Base-by-base conservation (phyloP, 2,888 invertebrate genomes). In the Chymomyza fuscimana region DNA sequence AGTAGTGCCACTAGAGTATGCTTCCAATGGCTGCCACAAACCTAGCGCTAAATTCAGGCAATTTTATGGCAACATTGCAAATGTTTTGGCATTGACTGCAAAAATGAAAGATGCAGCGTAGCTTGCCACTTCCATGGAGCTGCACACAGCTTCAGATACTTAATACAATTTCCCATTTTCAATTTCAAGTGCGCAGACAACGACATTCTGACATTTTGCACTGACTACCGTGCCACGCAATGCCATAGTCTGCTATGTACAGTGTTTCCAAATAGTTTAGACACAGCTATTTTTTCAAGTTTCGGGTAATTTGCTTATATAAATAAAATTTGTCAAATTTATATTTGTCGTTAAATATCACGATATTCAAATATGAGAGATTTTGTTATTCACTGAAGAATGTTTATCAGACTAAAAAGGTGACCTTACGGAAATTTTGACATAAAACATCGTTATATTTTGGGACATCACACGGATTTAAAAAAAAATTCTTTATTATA, bases 21-120 rank as follows among this genome's bases (percentile, higher is more conserved):
- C 6, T 46, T 46, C 40, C 40, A 46, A 46, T 12, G 40, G 25
- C 15, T 19, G 25, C 58, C 80, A 74, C 56, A 32, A 70, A 71
- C 75, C 82, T 78, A 87, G 82, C 88, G 85, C 87, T 85, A 85
- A 85, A 88, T 88, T 88, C 87, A 80, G 87, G 87, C 88, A 86
- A 86, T 88, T 86, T 86, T 80, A 86, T 86, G 88, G 85, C 83
- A 82, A 71, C 36, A 69, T 63, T 64, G 79, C 77, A 72, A 32
- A 68, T 67, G 67, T 86, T 87, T 76, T 87, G 83, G 86, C 88
- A 77, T 86, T 73, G 79, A 73, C 73, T 85, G 87, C 75, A 81
- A 82, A 86, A 78, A 87, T 87, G 86, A 76, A 83, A 83, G 83
- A 83, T 70, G 74, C 83, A 83, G 83, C 83, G 59, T 73, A 80